Evolutionary conservation across 1,140 invertebrate genomes (phyloP), one percentile per base, ranked within the genome.

Genomic region (Bombus ignitus): DNA sequence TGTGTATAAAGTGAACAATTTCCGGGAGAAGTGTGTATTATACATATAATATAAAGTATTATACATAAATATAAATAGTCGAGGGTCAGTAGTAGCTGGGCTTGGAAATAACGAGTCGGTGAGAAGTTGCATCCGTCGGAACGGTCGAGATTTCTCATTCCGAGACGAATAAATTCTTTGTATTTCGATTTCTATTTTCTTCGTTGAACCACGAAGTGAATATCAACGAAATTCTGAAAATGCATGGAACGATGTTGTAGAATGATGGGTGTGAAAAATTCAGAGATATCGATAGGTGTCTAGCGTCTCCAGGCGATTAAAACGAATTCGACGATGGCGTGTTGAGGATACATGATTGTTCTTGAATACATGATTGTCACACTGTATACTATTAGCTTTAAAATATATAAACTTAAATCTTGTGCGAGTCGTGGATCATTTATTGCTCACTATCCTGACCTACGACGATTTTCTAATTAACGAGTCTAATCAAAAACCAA

Each of bases 11-110:
- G 81, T 85, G 77, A 42, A 66, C 53, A 28, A 70, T 65, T 62
- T 8, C 13, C 57, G 53, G 66, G 37, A 81, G 79, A 79, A 68
- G 47, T 65, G 68, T 90, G 88, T 90, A 90, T 87, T 74, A 88
- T 89, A 89, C 39, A 4, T 74, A 88, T 76, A 53, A 89, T 72
- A 80, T 89, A 44, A 65, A 66, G n/a, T 77, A 62, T 78, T 42
- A 86, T 89, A 89, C n/a, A 87, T 70, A 83, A 71, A 89, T 89
- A 89, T 89, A 90, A 77, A 87, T 75, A 62, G 59, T n/a, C 59
- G 59, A 62, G 28, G 59, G 59, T 87, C 68, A 39, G 35, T 70
- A 82, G 79, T 73, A 59, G 77, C 39, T 57, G 59, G 37, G 39
- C 84, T 81, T 72, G 39, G 47, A 73, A 47, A 57, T 72, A 28